These are phyloP conservation scores for Chaetogeoica ovagalla DNA, from an alignment of 2,888 invertebrate species.

Conservation along the genomic window DNA sequence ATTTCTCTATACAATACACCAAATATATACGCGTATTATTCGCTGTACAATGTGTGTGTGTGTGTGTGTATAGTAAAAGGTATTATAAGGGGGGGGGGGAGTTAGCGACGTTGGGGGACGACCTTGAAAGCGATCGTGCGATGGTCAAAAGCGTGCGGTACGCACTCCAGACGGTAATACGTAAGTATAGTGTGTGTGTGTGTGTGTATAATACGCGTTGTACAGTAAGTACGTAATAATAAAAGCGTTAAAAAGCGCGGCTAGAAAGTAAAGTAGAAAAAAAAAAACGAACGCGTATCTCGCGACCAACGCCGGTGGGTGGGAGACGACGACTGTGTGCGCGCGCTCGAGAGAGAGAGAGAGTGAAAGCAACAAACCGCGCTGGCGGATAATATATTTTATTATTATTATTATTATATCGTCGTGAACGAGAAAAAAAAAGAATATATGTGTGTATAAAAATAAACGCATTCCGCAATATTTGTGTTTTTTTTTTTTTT, in stretches of 20 bases:
- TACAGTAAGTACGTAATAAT: neutral
- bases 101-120: neutral
- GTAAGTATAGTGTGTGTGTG: neutral
- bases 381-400: neutral
- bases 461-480: conserved; percentile 8
- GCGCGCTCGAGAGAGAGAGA: conserved; percentile 38
- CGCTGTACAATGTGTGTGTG: too few species aligned
- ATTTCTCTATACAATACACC: conserved; percentile 1
- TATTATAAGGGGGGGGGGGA: too few species aligned
- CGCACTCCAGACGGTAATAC: conserved; percentile 26
- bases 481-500: neutral
- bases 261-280: conserved; percentile 50
- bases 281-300: conserved; percentile 38
- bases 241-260: neutral
- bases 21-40: too few species aligned
- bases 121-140: conserved; percentile 41
- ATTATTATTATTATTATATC: too few species aligned
- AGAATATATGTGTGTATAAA: too few species aligned
- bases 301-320: neutral
- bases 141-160: conserved; percentile 45
- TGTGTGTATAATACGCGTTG: neutral
- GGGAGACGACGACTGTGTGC: neutral
- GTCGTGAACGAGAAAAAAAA: neutral
- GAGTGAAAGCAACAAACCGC: conserved; percentile 48
- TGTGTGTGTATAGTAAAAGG: too few species aligned